Percentiles rank a stretch among this genome's conserved stretches.
Conservation (phyloP, 2,113 vertebrate genomes). For the Rissa tridactyla region DNA sequence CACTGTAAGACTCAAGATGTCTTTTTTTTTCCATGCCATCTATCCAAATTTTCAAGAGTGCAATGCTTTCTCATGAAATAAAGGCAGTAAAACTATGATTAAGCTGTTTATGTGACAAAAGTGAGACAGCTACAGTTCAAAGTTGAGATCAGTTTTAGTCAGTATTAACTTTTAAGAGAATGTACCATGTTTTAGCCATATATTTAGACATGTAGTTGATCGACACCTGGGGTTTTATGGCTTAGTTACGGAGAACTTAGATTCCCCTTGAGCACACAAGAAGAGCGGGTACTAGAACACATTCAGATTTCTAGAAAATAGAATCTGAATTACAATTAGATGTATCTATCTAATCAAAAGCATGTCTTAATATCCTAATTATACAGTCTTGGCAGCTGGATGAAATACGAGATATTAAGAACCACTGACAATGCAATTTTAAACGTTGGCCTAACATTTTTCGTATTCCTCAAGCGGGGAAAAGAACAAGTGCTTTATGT, state of each 20-base stretch:
- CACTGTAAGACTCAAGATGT: background rate
- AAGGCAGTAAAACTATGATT: background rate
- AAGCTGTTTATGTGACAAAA: background rate
- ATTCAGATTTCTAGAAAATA: background rate
- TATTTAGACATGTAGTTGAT: background rate
- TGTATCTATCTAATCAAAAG: constrained; percentile 3
- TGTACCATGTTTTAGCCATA: background rate
- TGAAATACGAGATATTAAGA: constrained; percentile 14
- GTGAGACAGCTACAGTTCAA: accelerated
- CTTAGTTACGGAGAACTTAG: background rate
- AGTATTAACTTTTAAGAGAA: background rate
- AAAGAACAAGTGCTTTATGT: background rate
- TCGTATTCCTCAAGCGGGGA: background rate
- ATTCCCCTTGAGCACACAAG: background rate
- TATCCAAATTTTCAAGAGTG: background rate
- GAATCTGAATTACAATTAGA: constrained; percentile 4
- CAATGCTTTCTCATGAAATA: background rate
- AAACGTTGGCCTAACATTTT: constrained; percentile 47
- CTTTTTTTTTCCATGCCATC: background rate
- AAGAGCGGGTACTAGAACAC: background rate
- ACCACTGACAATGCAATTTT: constrained; percentile 55
- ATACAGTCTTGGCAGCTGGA: background rate
- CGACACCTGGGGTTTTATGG: background rate
- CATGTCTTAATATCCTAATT: background rate
- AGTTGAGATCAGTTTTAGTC: background rate